A percentile compares a stretch with the other conserved stretches of the same genome.
These are phyloP conservation scores for Lanistes nyassanus DNA, from an alignment of 1,140 invertebrate genomes.

Conservation along the genomic window DNA sequence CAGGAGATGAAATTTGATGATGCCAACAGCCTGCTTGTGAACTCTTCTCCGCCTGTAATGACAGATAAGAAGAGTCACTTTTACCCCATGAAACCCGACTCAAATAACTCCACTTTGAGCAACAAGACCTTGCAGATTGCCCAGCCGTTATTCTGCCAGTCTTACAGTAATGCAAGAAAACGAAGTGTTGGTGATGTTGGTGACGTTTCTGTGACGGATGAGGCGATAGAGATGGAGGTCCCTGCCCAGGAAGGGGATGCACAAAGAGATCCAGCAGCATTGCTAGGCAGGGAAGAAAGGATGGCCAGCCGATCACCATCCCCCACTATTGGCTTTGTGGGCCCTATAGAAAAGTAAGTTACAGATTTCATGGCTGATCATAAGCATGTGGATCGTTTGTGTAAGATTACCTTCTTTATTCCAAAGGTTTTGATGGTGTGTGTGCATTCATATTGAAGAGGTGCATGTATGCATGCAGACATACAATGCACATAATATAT, in stretches of 20 bases:
- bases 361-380: not conserved
- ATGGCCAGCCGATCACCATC: constrained; percentile 39
- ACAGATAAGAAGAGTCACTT: not conserved
- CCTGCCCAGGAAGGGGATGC: constrained; percentile 6
- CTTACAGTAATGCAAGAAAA: constrained; percentile 12
- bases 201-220: not conserved
- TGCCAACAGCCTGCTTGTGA: constrained; percentile 34
- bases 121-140: constrained; percentile 9
- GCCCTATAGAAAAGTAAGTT: constrained; percentile 55
- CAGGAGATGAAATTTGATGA: constrained; percentile 26
- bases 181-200: constrained; percentile 17
- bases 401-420: not conserved
- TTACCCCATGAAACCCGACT: too few relatives aligned
- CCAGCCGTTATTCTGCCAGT: constrained; percentile 73
- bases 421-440: not conserved
- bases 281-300: constrained; percentile 44
- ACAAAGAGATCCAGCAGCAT: constrained; percentile 41
- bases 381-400: not conserved
- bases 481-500: not conserved
- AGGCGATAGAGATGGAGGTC: not conserved
- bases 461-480: too few relatives aligned
- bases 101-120: too few relatives aligned
- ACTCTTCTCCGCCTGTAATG: constrained; percentile 31
- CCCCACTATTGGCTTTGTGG: constrained; percentile 47
- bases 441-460: not conserved